Percentiles rank a stretch among this genome's conserved stretches.
These are phyloP conservation scores for Eristalinus aeneus DNA, from an alignment of 2,888 invertebrate species.

Conservation along the genomic window DNA sequence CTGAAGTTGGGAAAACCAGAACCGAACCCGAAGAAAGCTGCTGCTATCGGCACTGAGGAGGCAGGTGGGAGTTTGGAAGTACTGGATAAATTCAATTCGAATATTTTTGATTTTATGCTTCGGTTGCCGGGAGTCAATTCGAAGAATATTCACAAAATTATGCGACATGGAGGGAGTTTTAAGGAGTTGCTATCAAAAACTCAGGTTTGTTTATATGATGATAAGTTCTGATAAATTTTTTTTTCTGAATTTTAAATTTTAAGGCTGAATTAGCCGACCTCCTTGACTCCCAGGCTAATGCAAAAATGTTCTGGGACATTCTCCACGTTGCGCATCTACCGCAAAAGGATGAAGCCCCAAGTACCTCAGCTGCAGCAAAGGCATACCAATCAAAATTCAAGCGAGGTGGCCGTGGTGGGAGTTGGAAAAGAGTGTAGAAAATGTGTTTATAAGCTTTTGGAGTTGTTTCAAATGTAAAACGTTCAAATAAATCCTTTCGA, in stretches of 20 bases:
- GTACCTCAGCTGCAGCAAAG: conserved; percentile 21
- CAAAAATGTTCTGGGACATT: conserved; percentile 86
- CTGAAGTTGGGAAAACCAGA: conserved; percentile 93
- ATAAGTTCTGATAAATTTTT: neutral
- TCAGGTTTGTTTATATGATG: conserved; percentile 83
- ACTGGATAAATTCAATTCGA: conserved; percentile 86
- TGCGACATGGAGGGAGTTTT: conserved; percentile 88
- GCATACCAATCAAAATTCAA: conserved; percentile 47
- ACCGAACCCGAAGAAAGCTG: conserved; percentile 88
- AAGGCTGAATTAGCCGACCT: conserved; percentile 87
- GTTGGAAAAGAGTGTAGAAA: neutral
- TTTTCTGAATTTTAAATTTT: conserved; percentile 71
- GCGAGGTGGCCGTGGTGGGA: conserved; percentile 35
- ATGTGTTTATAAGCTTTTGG: neutral
- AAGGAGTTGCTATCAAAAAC: conserved; percentile 84
- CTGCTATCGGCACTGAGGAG: conserved; percentile 87
- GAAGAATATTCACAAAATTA: conserved; percentile 89
- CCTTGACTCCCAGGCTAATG: conserved; percentile 87
- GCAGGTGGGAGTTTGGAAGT: conserved; percentile 81
- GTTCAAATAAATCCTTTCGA: neutral
- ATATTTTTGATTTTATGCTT: conserved; percentile 89
- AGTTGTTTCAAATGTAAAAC: neutral
- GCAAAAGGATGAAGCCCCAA: conserved; percentile 79
- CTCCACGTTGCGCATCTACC: conserved; percentile 86
- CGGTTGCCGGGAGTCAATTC: conserved; percentile 94